A percentile compares a stretch with the other conserved stretches of the same genome.
Evolutionary conservation across 2,888 invertebrate genomes (phyloP).

Genomic region (Epistrophella euchroma): DNA sequence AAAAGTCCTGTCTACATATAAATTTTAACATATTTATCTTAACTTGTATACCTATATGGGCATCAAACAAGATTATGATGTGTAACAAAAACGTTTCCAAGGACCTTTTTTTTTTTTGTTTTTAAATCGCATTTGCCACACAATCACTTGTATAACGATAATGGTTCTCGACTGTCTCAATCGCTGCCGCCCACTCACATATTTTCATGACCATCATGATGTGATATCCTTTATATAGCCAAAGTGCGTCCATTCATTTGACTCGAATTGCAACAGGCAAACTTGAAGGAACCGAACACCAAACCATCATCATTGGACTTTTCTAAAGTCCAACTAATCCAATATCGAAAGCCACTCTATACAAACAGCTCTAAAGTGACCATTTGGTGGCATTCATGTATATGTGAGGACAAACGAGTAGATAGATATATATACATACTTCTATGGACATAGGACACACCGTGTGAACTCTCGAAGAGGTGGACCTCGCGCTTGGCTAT

Average conservation of each 20-base stretch:
- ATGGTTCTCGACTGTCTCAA: slow-evolving; percentile 57
- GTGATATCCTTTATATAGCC: slow-evolving; percentile 22
- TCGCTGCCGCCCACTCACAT: slow-evolving; percentile 24
- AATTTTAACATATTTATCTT: not conserved
- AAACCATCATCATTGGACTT: slow-evolving; percentile 32
- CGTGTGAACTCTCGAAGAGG: slow-evolving; percentile 58
- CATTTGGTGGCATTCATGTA: slow-evolving; percentile 68
- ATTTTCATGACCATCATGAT: slow-evolving; percentile 51
- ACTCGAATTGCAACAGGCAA: slow-evolving; percentile 58
- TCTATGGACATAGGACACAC: slow-evolving; percentile 34
- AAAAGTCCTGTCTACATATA: not conserved
- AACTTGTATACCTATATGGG: not conserved
- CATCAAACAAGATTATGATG: slow-evolving; percentile 38
- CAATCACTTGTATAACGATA: slow-evolving; percentile 70
- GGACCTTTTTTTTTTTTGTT: slow-evolving; percentile 27
- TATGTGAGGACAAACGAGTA: slow-evolving; percentile 33
- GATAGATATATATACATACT: not conserved
- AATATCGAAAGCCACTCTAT: slow-evolving; percentile 72
- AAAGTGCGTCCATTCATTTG: slow-evolving; percentile 59
- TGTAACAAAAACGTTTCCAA: slow-evolving; percentile 42
- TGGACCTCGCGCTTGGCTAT: slow-evolving; percentile 29
- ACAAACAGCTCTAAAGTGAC: slow-evolving; percentile 61
- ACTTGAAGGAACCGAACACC: slow-evolving; percentile 61
- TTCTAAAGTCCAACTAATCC: slow-evolving; percentile 64
- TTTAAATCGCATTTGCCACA: slow-evolving; percentile 65